Percentiles rank a stretch among this genome's conserved stretches.
phyloP scores from a whole-genome alignment of 2,113 vertebrate species.

The Acanthisitta chloris region DNA sequence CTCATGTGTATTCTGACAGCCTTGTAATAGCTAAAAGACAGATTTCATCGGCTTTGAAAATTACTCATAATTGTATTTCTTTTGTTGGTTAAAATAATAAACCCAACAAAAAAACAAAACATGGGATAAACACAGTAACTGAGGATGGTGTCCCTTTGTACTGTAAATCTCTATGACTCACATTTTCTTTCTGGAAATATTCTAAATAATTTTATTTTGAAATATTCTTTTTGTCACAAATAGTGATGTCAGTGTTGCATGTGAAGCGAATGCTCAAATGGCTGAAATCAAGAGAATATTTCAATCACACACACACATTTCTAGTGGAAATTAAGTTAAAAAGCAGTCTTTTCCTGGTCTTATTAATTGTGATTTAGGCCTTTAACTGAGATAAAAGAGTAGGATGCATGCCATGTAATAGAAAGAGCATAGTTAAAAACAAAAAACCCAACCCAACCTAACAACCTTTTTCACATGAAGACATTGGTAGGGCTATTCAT shows the following conservation, averaged over 20 bases:
- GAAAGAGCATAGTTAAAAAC: neutral
- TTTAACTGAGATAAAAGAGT: neutral
- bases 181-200: neutral
- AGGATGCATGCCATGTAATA: accelerated
- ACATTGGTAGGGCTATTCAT: neutral
- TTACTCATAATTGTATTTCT: neutral
- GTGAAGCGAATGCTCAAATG: neutral
- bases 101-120: neutral
- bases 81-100: neutral
- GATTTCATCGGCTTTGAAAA: neutral
- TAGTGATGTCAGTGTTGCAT: neutral
- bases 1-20: neutral
- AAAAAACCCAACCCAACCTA: neutral
- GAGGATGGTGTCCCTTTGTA: neutral
- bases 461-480: neutral
- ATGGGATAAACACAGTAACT: neutral
- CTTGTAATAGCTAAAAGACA: neutral
- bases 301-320: neutral
- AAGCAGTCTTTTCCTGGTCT: neutral
- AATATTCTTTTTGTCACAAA: neutral
- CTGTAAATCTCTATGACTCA: neutral
- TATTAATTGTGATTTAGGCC: neutral
- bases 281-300: neutral
- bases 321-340: neutral
- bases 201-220: neutral